Conservation (phyloP, 1,140 invertebrate genomes). For the Pararge aegeria region DNA sequence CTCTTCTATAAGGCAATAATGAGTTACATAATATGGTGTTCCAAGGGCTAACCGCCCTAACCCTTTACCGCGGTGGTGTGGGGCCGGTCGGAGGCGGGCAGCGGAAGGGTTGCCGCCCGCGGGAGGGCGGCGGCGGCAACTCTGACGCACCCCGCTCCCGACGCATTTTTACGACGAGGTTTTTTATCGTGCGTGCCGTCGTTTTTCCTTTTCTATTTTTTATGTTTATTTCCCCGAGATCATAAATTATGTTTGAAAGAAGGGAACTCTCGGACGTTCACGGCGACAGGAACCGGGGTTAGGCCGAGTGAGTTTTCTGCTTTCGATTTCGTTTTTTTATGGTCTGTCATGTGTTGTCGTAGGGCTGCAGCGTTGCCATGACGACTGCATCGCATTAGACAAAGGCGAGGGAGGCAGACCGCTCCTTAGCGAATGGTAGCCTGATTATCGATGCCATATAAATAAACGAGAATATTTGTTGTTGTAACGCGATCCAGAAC, state of each 20-base stretch:
- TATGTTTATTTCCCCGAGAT: constrained; percentile 78
- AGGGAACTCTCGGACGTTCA: constrained; percentile 76
- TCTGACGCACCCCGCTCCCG: constrained; percentile 40
- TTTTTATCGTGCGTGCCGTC: constrained; percentile 78
- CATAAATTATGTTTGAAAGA: constrained; percentile 79
- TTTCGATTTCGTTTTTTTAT: constrained; percentile 77
- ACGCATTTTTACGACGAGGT: constrained; percentile 75
- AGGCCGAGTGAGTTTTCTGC: constrained; percentile 59
- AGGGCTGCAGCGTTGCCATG: constrained; percentile 70
- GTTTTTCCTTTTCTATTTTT: constrained; percentile 80
- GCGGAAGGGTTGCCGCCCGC: constrained; percentile 74
- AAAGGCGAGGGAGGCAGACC: constrained; percentile 31
- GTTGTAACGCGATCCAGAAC: constrained; percentile 66
- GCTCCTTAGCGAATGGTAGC: constrained; percentile 21
- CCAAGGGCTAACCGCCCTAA: constrained; percentile 67
- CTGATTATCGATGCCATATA: constrained; percentile 40
- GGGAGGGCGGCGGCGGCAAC: constrained; percentile 44
- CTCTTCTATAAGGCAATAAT: neutral
- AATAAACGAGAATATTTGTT: constrained; percentile 71
- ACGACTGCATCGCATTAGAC: constrained; percentile 70
- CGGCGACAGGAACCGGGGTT: constrained; percentile 72
- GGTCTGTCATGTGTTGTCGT: constrained; percentile 52
- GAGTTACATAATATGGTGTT: constrained; percentile 17
- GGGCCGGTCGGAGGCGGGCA: constrained; percentile 58
- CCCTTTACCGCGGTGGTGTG: constrained; percentile 63